Conservation (phyloP, 2,113 vertebrate species). For the Herpetotheres cachinnans region DNA sequence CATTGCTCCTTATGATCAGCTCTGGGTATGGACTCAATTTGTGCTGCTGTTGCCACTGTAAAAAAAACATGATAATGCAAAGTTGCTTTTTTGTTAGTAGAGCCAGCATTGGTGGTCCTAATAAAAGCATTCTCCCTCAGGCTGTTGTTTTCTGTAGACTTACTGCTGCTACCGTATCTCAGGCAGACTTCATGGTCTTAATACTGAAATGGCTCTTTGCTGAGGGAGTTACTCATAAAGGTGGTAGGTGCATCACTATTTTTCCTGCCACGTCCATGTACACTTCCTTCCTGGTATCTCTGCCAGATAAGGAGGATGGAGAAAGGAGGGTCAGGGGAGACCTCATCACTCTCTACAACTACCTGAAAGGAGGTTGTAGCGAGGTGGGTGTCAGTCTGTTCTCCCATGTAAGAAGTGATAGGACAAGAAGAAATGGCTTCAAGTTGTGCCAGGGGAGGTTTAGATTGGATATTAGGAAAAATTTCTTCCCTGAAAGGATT, state of each 20-base stretch:
- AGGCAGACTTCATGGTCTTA: not conserved
- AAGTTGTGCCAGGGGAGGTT: too few species aligned
- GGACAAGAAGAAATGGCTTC: too few species aligned
- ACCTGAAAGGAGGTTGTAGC: too few species aligned
- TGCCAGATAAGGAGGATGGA: too few species aligned
- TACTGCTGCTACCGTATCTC: not conserved
- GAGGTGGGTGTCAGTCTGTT: too few species aligned
- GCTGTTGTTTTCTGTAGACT: not conserved
- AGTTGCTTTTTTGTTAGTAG: not conserved
- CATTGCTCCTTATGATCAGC: not conserved
- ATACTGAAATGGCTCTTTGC: not conserved
- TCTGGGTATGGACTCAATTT: not conserved
- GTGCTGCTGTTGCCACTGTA: not conserved
- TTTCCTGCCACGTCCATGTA: not conserved
- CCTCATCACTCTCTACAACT: too few species aligned
- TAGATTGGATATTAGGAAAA: too few species aligned
- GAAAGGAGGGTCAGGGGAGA: too few species aligned
- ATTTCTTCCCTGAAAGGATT: too few species aligned
- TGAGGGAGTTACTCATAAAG: not conserved
- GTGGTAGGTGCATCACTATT: not conserved
- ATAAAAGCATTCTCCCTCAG: not conserved
- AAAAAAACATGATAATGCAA: not conserved
- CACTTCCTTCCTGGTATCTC: not conserved
- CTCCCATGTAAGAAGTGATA: too few species aligned
- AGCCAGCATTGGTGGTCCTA: not conserved